Evolutionary conservation across 2,113 vertebrate species (phyloP).

Genomic region (Ceratotherium simum): DNA sequence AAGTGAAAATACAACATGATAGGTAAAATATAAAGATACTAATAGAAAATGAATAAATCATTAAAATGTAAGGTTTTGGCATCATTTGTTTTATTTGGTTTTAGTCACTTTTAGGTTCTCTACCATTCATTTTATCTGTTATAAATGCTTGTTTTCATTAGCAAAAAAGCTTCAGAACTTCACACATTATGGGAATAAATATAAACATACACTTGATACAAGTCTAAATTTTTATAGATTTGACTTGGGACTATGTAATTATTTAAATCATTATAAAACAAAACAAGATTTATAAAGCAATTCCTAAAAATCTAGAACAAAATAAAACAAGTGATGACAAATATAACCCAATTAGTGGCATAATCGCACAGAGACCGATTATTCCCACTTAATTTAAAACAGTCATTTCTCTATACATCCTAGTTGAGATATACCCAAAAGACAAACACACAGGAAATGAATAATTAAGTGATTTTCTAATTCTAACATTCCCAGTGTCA

Average conservation of each 20-base stretch:
- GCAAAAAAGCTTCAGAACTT: background rate
- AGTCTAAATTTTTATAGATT: background rate
- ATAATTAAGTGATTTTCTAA: background rate
- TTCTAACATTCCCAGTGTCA: background rate
- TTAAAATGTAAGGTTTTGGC: background rate
- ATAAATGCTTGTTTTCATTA: background rate
- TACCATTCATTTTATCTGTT: background rate
- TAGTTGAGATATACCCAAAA: background rate
- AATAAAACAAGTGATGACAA: background rate
- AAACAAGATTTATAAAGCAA: background rate
- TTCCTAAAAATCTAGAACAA: background rate
- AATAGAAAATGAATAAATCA: background rate
- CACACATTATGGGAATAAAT: background rate
- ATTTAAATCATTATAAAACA: slow-evolving; percentile 1
- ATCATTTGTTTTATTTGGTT: background rate
- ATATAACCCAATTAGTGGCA: background rate
- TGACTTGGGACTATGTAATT: background rate
- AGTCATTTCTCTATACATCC: background rate
- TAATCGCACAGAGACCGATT: background rate
- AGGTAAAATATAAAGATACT: slow-evolving; percentile 22
- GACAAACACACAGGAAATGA: background rate
- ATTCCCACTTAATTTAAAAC: background rate
- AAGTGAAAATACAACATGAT: background rate
- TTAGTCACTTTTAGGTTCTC: slow-evolving; percentile 13
- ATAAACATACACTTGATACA: background rate